Evolutionary conservation across 2,797 vertebrate genomes (phyloP).

Genomic region (Alcedo quadribrachys): DNA sequence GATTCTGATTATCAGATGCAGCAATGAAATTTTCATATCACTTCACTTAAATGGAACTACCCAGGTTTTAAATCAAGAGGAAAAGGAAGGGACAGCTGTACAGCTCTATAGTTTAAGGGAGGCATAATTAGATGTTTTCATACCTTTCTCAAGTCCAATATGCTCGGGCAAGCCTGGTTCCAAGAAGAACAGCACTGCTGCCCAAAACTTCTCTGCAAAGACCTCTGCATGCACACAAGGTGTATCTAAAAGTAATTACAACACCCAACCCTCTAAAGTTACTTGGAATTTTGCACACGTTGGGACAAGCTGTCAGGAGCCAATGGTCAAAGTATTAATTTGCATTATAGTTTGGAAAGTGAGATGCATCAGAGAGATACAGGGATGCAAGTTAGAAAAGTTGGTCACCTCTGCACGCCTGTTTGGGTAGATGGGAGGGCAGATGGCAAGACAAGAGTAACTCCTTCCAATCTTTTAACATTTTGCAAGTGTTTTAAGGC

Average conservation of each 20-base stretch:
- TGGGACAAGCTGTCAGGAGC: not conserved
- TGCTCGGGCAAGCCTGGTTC: not conserved
- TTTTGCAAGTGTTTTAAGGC: constrained; percentile 78
- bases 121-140: not conserved
- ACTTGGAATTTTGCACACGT: not conserved
- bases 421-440: not conserved
- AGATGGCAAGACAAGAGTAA: constrained; percentile 6
- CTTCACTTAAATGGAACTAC: not conserved
- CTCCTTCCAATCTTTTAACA: constrained; percentile 64
- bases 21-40: not conserved
- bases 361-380: constrained; percentile 1
- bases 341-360: not conserved
- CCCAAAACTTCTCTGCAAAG: not conserved
- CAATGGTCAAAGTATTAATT: not conserved
- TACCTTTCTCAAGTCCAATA: not conserved
- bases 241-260: not conserved
- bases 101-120: not conserved
- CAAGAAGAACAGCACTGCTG: not conserved
- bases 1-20: not conserved
- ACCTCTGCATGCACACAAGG: not conserved
- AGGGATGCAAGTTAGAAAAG: constrained; percentile 12
- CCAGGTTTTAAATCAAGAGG: not conserved
- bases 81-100: not conserved
- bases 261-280: not conserved
- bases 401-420: not conserved